These are phyloP conservation scores for Nymphicus hollandicus DNA, from an alignment of 2,113 vertebrate genomes.

Conservation along the genomic window DNA sequence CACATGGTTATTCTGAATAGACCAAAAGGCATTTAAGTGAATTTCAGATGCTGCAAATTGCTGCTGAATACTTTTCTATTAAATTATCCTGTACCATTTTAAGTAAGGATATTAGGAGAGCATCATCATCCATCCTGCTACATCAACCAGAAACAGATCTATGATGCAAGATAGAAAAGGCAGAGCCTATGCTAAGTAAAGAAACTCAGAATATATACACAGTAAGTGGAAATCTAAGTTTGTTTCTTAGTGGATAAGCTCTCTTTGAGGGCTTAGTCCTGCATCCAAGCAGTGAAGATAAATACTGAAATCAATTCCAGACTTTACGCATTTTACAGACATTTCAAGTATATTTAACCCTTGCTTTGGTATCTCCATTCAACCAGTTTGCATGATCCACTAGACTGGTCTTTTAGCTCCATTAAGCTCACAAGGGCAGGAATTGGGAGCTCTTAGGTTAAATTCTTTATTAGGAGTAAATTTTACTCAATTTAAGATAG, in stretches of 20 bases:
- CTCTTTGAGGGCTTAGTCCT: background rate
- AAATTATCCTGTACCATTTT: background rate
- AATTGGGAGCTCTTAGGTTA: background rate
- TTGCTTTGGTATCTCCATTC: background rate
- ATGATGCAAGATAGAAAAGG: background rate
- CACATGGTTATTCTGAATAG: background rate
- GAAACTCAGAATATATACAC: background rate
- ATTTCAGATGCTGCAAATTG: background rate
- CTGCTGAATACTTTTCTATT: background rate
- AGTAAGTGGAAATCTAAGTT: background rate
- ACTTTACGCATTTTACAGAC: background rate
- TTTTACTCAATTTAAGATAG: background rate
- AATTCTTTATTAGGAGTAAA: background rate
- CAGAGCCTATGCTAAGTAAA: background rate
- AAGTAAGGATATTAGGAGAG: background rate
- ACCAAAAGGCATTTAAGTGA: background rate
- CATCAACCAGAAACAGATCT: background rate
- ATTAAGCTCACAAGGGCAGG: background rate
- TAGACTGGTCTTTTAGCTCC: background rate
- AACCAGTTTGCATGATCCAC: background rate
- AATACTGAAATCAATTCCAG: background rate
- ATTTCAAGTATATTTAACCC: background rate
- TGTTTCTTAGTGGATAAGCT: background rate
- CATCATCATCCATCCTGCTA: background rate
- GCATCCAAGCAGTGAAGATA: background rate